phyloP scores from a whole-genome alignment of 2,888 invertebrate species.

The Dynastes tityus region DNA sequence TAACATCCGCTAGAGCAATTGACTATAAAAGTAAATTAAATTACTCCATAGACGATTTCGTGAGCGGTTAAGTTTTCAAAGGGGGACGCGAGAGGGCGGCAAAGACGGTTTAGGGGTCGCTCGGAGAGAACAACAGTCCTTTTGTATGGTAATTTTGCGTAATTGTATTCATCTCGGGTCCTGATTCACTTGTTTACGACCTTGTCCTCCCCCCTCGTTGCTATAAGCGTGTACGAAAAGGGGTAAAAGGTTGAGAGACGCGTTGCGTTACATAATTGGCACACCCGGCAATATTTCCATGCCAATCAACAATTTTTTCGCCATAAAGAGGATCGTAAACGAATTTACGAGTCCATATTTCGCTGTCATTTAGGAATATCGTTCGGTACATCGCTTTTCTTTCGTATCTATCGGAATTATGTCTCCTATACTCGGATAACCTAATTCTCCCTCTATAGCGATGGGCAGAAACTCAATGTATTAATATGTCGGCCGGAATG shows the following conservation, averaged over 20 bases:
- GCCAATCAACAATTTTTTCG: conserved; percentile 38
- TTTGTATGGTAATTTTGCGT: conserved; percentile 41
- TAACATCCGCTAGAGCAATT: conserved; percentile 36
- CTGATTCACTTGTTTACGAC: conserved; percentile 43
- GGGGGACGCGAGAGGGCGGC: conserved; percentile 11
- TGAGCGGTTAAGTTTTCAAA: conserved; percentile 27
- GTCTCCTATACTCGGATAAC: neutral
- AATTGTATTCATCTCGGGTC: conserved; percentile 45
- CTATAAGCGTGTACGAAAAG: neutral
- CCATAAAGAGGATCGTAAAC: conserved; percentile 35
- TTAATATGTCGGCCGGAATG: neutral
- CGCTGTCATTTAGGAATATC: conserved; percentile 7
- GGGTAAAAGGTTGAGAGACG: neutral
- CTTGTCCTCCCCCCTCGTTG: conserved; percentile 14
- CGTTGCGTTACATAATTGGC: conserved; percentile 25
- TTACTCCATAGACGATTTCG: conserved; percentile 46
- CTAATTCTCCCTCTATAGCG: no score
- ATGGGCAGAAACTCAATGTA: no score
- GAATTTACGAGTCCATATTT: conserved; percentile 35
- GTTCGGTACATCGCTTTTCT: neutral
- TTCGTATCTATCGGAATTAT: neutral
- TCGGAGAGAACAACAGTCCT: conserved; percentile 29
- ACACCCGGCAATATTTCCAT: conserved; percentile 27
- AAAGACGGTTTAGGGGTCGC: conserved; percentile 19
- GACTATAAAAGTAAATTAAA: conserved; percentile 46